Evolutionary conservation across 1,140 invertebrate genomes (phyloP).

Genomic region (Ridgeia piscesae): DNA sequence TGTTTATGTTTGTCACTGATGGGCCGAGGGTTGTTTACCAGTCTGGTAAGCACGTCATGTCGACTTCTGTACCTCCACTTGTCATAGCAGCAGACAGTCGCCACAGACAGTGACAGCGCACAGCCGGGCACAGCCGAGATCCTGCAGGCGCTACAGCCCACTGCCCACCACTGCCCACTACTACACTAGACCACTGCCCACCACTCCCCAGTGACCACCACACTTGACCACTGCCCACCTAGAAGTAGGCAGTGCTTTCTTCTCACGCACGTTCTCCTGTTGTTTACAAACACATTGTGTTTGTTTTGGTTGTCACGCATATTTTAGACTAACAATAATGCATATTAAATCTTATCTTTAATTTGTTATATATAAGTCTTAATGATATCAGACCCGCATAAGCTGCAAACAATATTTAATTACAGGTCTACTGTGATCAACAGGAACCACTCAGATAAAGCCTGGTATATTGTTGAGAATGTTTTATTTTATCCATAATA

Average conservation of each 20-base stretch:
- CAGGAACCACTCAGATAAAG: background rate
- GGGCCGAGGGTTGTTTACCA: background rate
- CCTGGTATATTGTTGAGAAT: background rate
- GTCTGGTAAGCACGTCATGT: background rate
- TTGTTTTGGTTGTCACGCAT: too few relatives aligned
- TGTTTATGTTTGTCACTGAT: conserved; percentile 1
- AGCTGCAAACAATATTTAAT: background rate
- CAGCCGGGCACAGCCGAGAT: background rate
- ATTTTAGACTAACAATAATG: too few relatives aligned
- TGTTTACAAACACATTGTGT: too few relatives aligned
- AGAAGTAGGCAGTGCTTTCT: background rate
- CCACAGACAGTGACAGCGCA: background rate
- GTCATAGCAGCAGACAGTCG: background rate
- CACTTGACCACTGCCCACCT: background rate
- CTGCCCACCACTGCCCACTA: too few relatives aligned
- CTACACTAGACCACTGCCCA: background rate
- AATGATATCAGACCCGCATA: background rate
- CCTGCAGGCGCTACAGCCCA: too few relatives aligned
- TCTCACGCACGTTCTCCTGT: too few relatives aligned
- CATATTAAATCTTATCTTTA: background rate
- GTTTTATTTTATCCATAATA: background rate
- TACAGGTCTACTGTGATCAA: background rate
- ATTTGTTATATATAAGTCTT: background rate
- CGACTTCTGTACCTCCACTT: background rate
- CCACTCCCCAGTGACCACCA: too few relatives aligned